These are phyloP conservation scores for Actenoides lindsayi DNA, from an alignment of 2,113 vertebrate species.

Conservation along the genomic window DNA sequence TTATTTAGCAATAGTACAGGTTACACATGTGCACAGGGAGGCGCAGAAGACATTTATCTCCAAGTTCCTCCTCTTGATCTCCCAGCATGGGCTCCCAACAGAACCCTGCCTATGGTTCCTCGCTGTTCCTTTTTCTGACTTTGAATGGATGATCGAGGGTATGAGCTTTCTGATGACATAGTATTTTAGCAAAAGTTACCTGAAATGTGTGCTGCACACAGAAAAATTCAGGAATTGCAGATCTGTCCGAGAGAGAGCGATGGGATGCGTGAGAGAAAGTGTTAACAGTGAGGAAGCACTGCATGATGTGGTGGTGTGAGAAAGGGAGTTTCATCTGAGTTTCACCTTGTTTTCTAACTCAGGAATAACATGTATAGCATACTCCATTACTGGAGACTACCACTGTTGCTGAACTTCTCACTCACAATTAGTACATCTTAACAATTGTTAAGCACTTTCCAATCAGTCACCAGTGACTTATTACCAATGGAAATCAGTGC, in stretches of 20 bases:
- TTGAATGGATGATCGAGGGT: not conserved
- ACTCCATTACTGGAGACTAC: fast-evolving
- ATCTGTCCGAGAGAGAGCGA: not conserved
- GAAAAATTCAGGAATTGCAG: not conserved
- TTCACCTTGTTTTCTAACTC: not conserved
- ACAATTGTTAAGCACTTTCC: not conserved
- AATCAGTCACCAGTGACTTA: not conserved
- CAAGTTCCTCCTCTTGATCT: not conserved
- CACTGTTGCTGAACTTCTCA: not conserved
- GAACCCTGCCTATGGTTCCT: not conserved
- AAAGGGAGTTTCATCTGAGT: not conserved
- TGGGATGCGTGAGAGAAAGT: not conserved
- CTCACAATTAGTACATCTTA: not conserved
- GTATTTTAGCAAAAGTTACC: not conserved
- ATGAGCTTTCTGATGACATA: not conserved
- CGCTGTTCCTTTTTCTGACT: not conserved
- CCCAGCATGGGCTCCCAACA: not conserved
- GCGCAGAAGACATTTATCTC: not conserved
- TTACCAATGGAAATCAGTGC: not conserved
- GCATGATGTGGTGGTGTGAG: not conserved
- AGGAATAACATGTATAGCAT: not conserved
- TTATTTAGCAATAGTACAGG: not conserved
- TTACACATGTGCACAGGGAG: not conserved
- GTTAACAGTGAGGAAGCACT: not conserved
- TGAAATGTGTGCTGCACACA: fast-evolving